These are phyloP conservation scores for Sebastolobus altivelis DNA, from an alignment of 2,797 vertebrate species.

Conservation along the genomic window DNA sequence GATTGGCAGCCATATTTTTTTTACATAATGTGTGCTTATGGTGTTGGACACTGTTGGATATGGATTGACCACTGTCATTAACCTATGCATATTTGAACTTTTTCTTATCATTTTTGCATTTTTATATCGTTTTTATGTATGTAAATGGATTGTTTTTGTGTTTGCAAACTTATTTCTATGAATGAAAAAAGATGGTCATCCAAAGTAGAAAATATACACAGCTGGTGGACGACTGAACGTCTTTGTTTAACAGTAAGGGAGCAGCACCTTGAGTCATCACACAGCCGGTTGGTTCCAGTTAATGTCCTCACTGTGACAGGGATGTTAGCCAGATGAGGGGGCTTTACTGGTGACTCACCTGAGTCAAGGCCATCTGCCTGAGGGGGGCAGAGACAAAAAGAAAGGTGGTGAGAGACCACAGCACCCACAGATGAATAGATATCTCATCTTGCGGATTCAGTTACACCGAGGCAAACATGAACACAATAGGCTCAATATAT, in stretches of 20 bases:
- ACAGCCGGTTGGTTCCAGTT: slow-evolving; percentile 58
- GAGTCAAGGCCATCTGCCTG: slow-evolving; percentile 54
- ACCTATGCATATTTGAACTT: not conserved
- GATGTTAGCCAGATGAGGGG: slow-evolving; percentile 61
- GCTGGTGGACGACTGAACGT: slow-evolving; percentile 17
- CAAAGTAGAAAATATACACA: slow-evolving; percentile 2
- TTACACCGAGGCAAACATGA: slow-evolving; percentile 55
- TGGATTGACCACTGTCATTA: not conserved
- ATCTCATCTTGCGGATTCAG: slow-evolving; percentile 54
- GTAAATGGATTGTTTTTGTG: not conserved
- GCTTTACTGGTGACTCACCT: slow-evolving; percentile 72
- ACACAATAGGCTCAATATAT: slow-evolving; percentile 59
- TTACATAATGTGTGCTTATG: too few relatives aligned
- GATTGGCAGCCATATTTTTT: too few relatives aligned
- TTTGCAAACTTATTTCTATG: not conserved
- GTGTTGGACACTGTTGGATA: not conserved
- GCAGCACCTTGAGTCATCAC: slow-evolving; percentile 55
- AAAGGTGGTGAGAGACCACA: slow-evolving; percentile 34
- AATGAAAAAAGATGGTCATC: not conserved
- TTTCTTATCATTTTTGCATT: not conserved
- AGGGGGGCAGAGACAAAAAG: not conserved
- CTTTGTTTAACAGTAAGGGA: slow-evolving; percentile 16
- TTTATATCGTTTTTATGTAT: not conserved
- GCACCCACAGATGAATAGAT: slow-evolving; percentile 41
- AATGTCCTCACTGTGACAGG: slow-evolving; percentile 43